Percentiles rank a stretch among this genome's conserved stretches.
Evolutionary conservation across 2,113 vertebrate genomes (phyloP).

Genomic region (Vulpes vulpes): DNA sequence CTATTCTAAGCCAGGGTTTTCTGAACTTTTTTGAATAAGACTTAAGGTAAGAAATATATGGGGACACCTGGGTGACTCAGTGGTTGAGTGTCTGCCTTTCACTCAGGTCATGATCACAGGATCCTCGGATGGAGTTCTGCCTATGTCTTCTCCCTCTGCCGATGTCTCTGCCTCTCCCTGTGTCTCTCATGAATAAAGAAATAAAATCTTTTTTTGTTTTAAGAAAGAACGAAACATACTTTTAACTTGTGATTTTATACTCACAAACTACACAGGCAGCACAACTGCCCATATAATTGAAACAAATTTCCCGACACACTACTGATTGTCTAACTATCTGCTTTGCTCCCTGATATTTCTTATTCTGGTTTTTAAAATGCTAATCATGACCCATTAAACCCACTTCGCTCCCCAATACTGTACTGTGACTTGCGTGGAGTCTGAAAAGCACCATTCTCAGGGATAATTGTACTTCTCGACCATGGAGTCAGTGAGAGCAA

Average conservation of each 20-base stretch:
- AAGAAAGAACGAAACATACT: too few relatives aligned
- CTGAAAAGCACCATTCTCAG: neutral
- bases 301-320: neutral
- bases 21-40: neutral
- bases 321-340: neutral
- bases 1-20: neutral
- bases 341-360: neutral
- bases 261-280: neutral
- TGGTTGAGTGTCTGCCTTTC: too few relatives aligned
- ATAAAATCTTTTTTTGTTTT: too few relatives aligned
- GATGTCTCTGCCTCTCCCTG: too few relatives aligned
- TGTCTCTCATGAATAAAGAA: too few relatives aligned
- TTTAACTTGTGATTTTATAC: slow-evolving; percentile 12
- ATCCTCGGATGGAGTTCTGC: too few relatives aligned
- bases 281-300: neutral
- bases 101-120: too few relatives aligned
- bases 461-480: neutral
- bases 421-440: neutral
- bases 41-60: neutral
- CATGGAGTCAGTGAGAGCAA: neutral
- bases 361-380: neutral
- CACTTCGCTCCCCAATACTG: neutral
- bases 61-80: too few relatives aligned
- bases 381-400: neutral
- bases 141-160: too few relatives aligned